Conservation (phyloP, 2,113 vertebrate genomes). For the Apaloderma vittatum region DNA sequence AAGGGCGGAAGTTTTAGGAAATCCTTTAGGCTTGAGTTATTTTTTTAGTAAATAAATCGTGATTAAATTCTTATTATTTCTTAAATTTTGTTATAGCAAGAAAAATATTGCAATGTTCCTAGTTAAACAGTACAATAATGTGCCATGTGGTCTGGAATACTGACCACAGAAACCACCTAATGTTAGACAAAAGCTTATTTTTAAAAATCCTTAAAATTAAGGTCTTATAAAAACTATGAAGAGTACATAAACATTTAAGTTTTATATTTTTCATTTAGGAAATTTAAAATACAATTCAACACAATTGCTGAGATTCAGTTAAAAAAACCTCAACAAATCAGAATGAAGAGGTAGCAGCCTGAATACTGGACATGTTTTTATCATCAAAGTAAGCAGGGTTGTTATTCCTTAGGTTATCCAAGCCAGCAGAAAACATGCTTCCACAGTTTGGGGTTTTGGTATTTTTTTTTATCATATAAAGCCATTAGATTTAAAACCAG, state of each 20-base stretch:
- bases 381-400: background rate
- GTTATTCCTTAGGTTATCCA: background rate
- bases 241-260: background rate
- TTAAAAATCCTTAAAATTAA: background rate
- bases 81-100: background rate
- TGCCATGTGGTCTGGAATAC: background rate
- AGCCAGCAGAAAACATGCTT: background rate
- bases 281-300: background rate
- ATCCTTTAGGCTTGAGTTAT: background rate
- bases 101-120: background rate
- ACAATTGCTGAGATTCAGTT: background rate
- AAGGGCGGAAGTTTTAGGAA: background rate
- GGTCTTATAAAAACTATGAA: background rate
- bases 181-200: background rate
- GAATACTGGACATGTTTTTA: background rate
- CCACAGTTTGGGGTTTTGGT: background rate
- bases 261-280: background rate
- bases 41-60: background rate
- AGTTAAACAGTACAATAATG: no score
- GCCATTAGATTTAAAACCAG: background rate
- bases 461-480: background rate
- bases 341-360: background rate
- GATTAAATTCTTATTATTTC: background rate
- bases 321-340: background rate
- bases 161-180: background rate